Percentiles rank a stretch among this genome's conserved stretches.
Evolutionary conservation across 2,797 vertebrate species (phyloP).

Genomic region (Darevskia mixta): DNA sequence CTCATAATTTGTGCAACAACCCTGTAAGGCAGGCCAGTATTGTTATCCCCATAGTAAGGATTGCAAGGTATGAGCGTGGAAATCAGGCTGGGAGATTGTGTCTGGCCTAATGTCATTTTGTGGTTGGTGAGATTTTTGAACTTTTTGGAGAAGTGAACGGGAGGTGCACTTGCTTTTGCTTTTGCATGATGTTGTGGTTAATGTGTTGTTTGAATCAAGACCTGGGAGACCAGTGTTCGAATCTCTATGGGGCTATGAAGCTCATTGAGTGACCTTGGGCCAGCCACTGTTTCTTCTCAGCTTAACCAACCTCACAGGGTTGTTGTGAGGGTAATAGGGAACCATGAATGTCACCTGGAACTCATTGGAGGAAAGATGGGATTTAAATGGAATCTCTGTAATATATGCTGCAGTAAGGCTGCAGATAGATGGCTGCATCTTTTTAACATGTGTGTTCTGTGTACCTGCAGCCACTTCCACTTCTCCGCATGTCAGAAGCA

Average conservation of each 20-base stretch:
- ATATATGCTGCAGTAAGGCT: not conserved
- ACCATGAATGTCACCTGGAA: too few species aligned
- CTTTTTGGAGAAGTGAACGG: not conserved
- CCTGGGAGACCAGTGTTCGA: not conserved
- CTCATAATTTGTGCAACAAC: not conserved
- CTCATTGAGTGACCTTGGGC: too few species aligned
- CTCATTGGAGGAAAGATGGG: not conserved
- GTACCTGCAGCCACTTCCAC: not conserved
- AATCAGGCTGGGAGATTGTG: not conserved
- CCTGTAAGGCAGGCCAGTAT: not conserved
- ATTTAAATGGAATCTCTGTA: too few species aligned
- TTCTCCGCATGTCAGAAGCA: not conserved
- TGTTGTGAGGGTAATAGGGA: too few species aligned
- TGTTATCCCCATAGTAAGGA: not conserved
- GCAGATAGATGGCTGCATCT: not conserved
- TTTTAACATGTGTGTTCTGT: not conserved
- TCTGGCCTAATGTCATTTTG: not conserved
- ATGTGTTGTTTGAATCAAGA: too few species aligned
- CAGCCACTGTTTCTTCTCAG: too few species aligned
- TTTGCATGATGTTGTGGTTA: not conserved
- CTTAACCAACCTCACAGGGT: too few species aligned
- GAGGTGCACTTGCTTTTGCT: not conserved
- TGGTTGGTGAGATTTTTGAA: too few species aligned
- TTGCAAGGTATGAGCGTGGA: not conserved
- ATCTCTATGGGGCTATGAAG: too few species aligned